Evolutionary conservation across 1,140 invertebrate species (phyloP), one percentile per base, ranked within the genome.

Genomic region (Lordiphosa mommai): DNA sequence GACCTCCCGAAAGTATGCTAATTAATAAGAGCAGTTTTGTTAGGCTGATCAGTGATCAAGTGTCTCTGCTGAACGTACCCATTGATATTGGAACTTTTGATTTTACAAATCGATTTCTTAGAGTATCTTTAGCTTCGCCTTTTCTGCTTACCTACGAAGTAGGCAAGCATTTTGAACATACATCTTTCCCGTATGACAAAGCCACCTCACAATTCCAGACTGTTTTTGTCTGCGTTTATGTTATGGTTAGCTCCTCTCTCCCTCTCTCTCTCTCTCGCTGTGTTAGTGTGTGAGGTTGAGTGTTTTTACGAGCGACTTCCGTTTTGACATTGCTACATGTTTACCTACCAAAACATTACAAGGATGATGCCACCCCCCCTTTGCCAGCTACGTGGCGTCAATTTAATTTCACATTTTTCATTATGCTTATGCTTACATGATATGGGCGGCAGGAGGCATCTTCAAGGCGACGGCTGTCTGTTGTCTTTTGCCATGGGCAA

Each of bases 351-450:
- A 76, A 43, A 82, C 77, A 82, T 80, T 82, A 80, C 76, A 76
- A 59, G 76, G 70, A 59, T 73, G 76, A 65, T 40, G 71, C 57
- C 50, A 40, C 36, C 38, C 38, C 10, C 7, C 43, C 13, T 44
- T 48, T 29, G 8, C 47, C 48, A 47, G 68, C 58, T 52, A 67
- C 66, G 76, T 71, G 76, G 76, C 76, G 66, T 80, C 76, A 82
- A 80, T 80, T 80, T 80, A 80, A 80, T 80, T 80, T 74, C 76
- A 72, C 66, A 80, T 80, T 80, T 80, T 82, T 80, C 76, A 80
- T 82, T 80, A 80, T 80, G 71, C 71, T 79, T 72, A 79, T 61
- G 68, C 55, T 30, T 52, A 33, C 59, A 38, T 47, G 20, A 49
- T 14, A 23, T 17, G 37, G 41, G 36, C 8, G 30, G 10, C 7